Percentiles rank a stretch among this genome's conserved stretches.
phyloP scores from a whole-genome alignment of 2,113 vertebrate genomes.

The Setophaga coronata region DNA sequence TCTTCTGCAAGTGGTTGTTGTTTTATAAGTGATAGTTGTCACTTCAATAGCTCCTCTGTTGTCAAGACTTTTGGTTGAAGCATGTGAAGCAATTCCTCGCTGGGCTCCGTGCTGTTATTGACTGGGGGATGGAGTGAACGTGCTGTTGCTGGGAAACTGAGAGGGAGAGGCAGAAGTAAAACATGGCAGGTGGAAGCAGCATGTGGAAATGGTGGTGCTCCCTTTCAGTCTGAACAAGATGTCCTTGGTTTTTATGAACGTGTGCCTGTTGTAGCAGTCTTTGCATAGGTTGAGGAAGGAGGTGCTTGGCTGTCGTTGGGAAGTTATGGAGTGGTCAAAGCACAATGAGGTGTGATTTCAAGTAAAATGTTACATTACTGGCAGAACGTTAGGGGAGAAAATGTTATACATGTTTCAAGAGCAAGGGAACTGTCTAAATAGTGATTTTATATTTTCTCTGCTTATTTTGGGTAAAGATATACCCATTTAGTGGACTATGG shows the following conservation, averaged over 20 bases:
- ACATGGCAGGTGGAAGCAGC: constrained; percentile 1
- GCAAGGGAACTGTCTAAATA: not conserved
- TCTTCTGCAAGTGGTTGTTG: not conserved
- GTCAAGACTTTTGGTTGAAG: constrained; percentile 20
- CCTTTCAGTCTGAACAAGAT: not conserved
- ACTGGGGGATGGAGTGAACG: constrained; percentile 11
- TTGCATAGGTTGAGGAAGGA: not conserved
- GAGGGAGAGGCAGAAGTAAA: constrained; percentile 11
- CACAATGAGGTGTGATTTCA: not conserved
- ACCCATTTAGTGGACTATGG: not conserved
- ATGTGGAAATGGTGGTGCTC: not conserved
- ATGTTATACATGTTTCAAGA: not conserved
- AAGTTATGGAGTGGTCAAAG: not conserved
- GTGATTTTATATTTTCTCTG: not conserved
- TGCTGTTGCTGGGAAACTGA: constrained; percentile 73
- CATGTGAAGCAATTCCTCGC: constrained; percentile 20
- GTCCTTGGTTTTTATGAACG: not conserved
- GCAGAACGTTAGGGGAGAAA: not conserved
- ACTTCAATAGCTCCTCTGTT: not conserved
- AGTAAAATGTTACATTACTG: not conserved
- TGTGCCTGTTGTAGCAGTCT: not conserved
- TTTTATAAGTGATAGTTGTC: not conserved
- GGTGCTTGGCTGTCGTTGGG: not conserved
- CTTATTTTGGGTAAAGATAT: not conserved
- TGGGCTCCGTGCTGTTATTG: constrained; percentile 21